Base-by-base conservation (phyloP, 2,113 vertebrate species). In the Macroglossus sobrinus region DNA sequence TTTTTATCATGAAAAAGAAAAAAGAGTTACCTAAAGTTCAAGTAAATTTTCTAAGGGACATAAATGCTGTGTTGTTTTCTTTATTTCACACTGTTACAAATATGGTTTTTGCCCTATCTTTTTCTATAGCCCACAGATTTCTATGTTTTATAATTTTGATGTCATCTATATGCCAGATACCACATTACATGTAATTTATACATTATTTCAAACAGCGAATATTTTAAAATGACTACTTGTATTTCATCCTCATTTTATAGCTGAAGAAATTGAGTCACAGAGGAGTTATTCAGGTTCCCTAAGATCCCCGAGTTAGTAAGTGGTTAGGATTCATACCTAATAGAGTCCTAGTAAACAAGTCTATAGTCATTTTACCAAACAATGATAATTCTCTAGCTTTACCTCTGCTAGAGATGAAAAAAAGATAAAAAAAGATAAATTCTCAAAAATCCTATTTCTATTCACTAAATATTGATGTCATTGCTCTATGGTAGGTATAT, bases 1-100 rank as follows among this genome's bases (percentile, higher is more conserved):
- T 85, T 64, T 88, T 84, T 1, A 80, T 66, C 68, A 57, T 26
- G 64, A 75, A 95, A 81, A 71, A 85, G 59, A 91, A 93, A 85
- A 85, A 5, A 45, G 14, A 91, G 4, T 7, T 24, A 89, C 80
- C 38, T 57, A 47, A 80, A 88, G 61, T 35, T 76, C 72, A 96
- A 89, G 15, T 72, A 69, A 18, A 80, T 84, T 89, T 94, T 91
- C 33, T n/a, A 91, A 76, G 28, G 66, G 15, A 76, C 21, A 33
- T 33, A 59, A 71, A 13, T 28, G 59, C 26, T 63, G n/a, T 35
- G 9, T 21, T 63, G 33, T 95, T 84, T 84, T 90, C 45, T 87
- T 26, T 14, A 26, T 66, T 76, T 71, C 21, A 81, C 4, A 19
- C 7, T 40, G 5, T n/a, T 69, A n/a, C 3, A 50, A 16, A 21